Evolutionary conservation across 2,888 invertebrate genomes (phyloP), one percentile per base, ranked within the genome.

Genomic region (Slavum lentiscoides): DNA sequence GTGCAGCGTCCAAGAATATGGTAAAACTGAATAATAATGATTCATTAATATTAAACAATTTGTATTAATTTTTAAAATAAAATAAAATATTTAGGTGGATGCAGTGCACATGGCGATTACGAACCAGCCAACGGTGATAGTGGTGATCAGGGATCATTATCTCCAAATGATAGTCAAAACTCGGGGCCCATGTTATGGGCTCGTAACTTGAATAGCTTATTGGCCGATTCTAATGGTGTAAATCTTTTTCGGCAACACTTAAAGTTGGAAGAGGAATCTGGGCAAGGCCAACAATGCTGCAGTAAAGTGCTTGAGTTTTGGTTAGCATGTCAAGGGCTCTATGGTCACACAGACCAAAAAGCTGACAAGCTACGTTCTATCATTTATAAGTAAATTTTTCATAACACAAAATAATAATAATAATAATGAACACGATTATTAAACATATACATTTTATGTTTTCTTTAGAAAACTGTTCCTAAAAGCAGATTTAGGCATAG

Each of bases 261-360:
- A 85, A 90, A 91, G 86, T 91, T 92, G 85, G 94, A 94, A 87
- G 93, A 92, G 21, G 85, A 91, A 90, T 83, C 90, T 91, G 75
- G 82, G 85, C 92, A 93, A 87, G 91, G 92, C 84, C 93, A 93
- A 88, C 72, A 80, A 80, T 80, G 80, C n/a, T 80, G 80, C n/a
- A 80, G 80, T 58, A 80, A 80, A 58, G 91, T 93, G 77, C 90
- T 95, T 85, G 92, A 93, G 88, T 97, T 97, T 89, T 96, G 95
- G 92, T 97, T 96, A 88, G 97, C 96, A 74, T 95, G 95, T 87
- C 93, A 94, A 86, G 94, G 95, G 77, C 90, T 94, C 85, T 92
- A 93, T 85, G 93, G 92, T 87, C 92, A 94, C 87, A 84, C 92
- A 30, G 80, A 80, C 39, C 80, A 72, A 72, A 72, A 72, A 58